Evolutionary conservation across 2,797 vertebrate genomes (phyloP), one percentile per base, ranked within the genome.

Genomic region (Philypnodon macrostomus): DNA sequence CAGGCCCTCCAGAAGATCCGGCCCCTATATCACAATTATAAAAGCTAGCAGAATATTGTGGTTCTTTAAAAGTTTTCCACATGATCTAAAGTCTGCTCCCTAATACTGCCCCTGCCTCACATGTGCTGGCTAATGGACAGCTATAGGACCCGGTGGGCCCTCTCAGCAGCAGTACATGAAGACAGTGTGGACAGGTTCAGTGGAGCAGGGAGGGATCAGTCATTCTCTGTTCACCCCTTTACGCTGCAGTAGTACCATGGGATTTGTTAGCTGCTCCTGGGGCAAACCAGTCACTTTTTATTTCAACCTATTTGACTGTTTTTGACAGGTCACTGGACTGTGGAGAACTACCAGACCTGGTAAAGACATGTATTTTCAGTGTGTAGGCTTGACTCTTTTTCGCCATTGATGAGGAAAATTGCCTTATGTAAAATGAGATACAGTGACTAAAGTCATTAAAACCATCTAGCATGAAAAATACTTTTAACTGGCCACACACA

Each of bases 301-400:
- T 67, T 73, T 67, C 66, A 72, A 57, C 75, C 74, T 47, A 59
- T 78, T 63, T 47, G 46, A 54, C 12, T 47, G 53, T 61, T 53
- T 53, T 54, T 79, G 79, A 83, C 79, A 81, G 67, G 58, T 52
- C 58, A 62, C 39, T 81, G 78, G 63, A 78, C 75, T 76, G 69
- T 73, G 59, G 26, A 60, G 58, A 48, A 61, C 59, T 70, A 73
- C 73, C 83, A 81, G 61, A 77, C 55, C 63, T 59, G 61, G 52
- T 63, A 55, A 80, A 58, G 41, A 55, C 39, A 72, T 30, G 17
- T 49, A 55, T 55, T 63, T 70, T 68, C 37, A 68, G 37, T 46
- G 24, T 65, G 47, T 44, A 34, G 11, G 32, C 26, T 34, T 38
- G 40, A 49, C 17, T 16, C 12, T 32, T 6, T 27, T 15, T 15